Percentiles rank a stretch among this genome's conserved stretches.
These are phyloP conservation scores for Cossypha niveicapilla DNA, from an alignment of 2,797 vertebrate genomes.

Conservation along the genomic window DNA sequence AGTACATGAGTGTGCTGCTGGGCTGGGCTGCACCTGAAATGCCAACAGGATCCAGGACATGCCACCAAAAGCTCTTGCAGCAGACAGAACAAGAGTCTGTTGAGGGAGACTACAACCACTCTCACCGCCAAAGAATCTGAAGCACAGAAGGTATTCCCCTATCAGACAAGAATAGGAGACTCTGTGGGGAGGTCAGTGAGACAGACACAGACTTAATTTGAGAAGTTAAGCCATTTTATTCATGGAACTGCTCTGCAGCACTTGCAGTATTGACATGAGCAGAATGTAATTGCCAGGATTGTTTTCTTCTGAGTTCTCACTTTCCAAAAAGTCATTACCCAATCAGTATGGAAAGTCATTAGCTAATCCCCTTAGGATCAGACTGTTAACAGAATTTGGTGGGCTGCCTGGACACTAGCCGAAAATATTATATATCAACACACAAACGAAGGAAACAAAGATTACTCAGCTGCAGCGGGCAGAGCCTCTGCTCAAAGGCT, in stretches of 20 bases:
- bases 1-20: neutral
- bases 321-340: conserved; percentile 57
- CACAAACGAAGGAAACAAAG: neutral
- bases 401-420: neutral
- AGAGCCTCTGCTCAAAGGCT: neutral
- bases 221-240: conserved; percentile 33
- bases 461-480: neutral
- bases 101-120: neutral
- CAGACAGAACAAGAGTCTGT: neutral
- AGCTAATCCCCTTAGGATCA: conserved; percentile 44
- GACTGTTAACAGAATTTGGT: conserved; percentile 29
- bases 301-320: conserved; percentile 58
- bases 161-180: neutral
- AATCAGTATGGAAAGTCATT: conserved; percentile 57
- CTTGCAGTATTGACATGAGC: conserved; percentile 27
- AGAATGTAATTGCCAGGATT: conserved; percentile 56
- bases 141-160: neutral
- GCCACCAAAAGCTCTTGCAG: neutral
- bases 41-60: neutral
- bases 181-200: neutral
- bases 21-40: neutral
- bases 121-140: neutral
- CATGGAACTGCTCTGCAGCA: conserved; percentile 7
- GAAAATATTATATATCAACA: neutral
- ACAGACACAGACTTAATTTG: conserved; percentile 11